A percentile compares a stretch with the other conserved stretches of the same genome.
Conservation (phyloP, 1,140 invertebrate genomes). For the Cydia amplana region DNA sequence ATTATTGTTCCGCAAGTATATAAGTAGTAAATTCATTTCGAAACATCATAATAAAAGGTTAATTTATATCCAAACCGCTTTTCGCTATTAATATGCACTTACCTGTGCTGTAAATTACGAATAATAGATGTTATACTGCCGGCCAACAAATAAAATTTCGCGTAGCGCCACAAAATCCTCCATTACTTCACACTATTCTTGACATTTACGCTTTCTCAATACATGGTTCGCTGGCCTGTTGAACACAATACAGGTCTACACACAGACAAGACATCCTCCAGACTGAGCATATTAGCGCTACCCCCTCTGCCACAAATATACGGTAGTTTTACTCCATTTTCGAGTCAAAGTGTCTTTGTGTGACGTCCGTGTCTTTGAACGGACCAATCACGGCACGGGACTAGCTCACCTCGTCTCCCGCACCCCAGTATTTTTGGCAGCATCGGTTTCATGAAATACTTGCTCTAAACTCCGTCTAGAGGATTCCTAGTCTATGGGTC, state of each 20-base stretch:
- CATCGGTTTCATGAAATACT: no score
- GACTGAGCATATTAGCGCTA: no score
- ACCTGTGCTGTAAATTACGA: not conserved
- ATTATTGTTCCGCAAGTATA: not conserved
- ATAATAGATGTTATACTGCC: not conserved
- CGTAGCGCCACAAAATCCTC: not conserved
- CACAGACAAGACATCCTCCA: no score
- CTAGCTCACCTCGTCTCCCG: no score
- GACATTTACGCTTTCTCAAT: slow-evolving; percentile 5
- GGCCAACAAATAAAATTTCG: not conserved
- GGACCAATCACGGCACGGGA: no score
- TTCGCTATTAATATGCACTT: not conserved
- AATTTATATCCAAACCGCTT: not conserved
- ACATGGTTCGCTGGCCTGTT: not conserved
- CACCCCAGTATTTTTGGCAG: no score
- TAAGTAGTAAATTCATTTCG: not conserved
- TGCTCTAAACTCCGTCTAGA: no score
- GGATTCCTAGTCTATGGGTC: no score
- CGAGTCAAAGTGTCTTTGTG: no score
- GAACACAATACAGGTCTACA: slow-evolving; percentile 2
- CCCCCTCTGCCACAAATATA: no score
- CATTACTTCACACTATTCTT: slow-evolving; percentile 3
- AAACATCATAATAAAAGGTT: not conserved
- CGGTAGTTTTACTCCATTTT: no score
- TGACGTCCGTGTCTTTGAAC: no score